These are phyloP conservation scores for Plectropomus leopardus DNA, from an alignment of 2,113 vertebrate species.

Conservation along the genomic window DNA sequence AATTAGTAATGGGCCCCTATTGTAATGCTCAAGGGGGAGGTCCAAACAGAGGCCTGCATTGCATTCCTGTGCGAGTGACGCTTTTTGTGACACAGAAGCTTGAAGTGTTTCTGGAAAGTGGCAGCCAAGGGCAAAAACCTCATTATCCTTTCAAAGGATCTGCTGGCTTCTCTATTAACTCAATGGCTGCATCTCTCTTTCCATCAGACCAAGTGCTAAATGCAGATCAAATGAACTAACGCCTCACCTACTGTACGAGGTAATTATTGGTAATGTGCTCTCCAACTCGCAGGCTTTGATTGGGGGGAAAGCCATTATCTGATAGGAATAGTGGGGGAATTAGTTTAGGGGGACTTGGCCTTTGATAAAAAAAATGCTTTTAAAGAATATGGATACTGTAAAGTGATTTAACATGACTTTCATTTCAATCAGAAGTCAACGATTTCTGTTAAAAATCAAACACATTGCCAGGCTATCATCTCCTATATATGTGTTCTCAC, in stretches of 20 bases:
- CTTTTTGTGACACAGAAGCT: constrained; percentile 28
- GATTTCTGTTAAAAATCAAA: too few species aligned
- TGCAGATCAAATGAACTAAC: constrained; percentile 65
- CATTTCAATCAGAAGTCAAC: constrained; percentile 13
- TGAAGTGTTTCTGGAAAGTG: constrained; percentile 32
- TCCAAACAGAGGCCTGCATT: constrained; percentile 13
- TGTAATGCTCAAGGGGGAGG: neutral
- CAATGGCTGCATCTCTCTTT: constrained; percentile 42
- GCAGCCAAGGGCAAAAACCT: constrained; percentile 60
- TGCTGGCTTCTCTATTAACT: constrained; percentile 56
- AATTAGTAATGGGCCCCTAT: neutral
- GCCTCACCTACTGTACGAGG: constrained; percentile 30
- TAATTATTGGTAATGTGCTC: constrained; percentile 50
- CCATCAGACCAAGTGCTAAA: constrained; percentile 55
- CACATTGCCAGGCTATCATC: too few species aligned
- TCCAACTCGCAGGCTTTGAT: constrained; percentile 24
- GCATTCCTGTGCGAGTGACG: neutral
- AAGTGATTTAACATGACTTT: constrained; percentile 16
- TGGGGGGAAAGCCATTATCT: constrained; percentile 32
- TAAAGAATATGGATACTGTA: constrained; percentile 23
- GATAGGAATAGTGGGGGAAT: neutral
- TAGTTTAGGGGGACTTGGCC: constrained; percentile 34
- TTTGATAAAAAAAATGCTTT: constrained; percentile 48
- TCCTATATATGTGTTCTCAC: neutral
- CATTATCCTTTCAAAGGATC: constrained; percentile 63